These are phyloP conservation scores for Polypedilum vanderplanki DNA, from an alignment of 1,140 invertebrate species.

Conservation along the genomic window DNA sequence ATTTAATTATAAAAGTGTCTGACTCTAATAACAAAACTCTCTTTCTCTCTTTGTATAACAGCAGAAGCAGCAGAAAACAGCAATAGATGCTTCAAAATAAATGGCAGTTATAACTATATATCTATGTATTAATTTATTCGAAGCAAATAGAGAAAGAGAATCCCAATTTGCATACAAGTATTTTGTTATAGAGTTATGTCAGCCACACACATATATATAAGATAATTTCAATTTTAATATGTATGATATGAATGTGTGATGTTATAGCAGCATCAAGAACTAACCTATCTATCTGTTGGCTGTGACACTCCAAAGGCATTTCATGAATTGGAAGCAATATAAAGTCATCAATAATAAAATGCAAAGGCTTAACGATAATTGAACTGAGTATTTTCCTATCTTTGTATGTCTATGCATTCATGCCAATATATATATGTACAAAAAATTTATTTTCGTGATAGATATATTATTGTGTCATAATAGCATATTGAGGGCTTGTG, in stretches of 20 bases:
- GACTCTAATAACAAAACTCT: neutral
- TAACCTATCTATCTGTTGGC: neutral
- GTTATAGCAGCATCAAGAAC: neutral
- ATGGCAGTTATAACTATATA: neutral
- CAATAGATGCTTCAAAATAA: neutral
- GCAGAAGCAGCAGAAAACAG: too few species aligned
- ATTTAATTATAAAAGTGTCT: slow-evolving; percentile 12
- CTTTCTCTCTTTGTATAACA: too few species aligned
- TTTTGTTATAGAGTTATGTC: slow-evolving; percentile 1
- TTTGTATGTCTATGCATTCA: too few species aligned
- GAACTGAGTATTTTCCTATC: slow-evolving; percentile 1
- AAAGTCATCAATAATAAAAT: slow-evolving; percentile 25
- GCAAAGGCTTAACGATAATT: neutral
- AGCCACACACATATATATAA: neutral
- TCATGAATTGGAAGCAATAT: neutral
- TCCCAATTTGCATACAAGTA: neutral
- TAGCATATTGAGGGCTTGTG: neutral
- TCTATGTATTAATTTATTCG: slow-evolving; percentile 14
- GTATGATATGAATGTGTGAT: neutral
- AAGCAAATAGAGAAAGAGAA: neutral
- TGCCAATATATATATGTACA: too few species aligned
- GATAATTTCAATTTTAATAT: slow-evolving; percentile 29
- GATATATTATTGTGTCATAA: slow-evolving; percentile 9
- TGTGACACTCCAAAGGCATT: slow-evolving; percentile 15
- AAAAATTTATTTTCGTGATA: neutral